Evolutionary conservation across 2,113 vertebrate genomes (phyloP), one percentile per base, ranked within the genome.

Genomic region (Petrocephalus microphthalmus): DNA sequence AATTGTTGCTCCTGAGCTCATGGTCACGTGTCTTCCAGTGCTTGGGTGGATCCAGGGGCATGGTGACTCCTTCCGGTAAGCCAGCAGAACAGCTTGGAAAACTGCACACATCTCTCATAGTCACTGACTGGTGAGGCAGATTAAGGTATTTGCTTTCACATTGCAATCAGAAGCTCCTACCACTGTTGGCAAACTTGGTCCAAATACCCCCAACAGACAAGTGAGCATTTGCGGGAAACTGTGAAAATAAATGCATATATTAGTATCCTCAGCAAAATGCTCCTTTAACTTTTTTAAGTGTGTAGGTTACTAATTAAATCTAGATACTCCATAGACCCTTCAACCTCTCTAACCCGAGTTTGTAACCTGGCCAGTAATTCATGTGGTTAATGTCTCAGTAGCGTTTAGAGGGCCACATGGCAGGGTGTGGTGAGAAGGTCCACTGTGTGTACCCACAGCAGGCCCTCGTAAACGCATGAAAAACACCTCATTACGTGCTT

Each of bases 111-210:
- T 37, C 37, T 8, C 20, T 82, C 42, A 49, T 49, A 47, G 37
- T 49, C 6, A 49, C 81, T 47, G 45, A 83, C 37, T 83, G 45
- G 7, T 22, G 81, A 83, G 37, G 45, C 81, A 83, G 47, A 13
- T 83, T 3, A 83, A 42, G 81, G 81, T 83, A 83, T 83, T 83
- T 83, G 37, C 81, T 83, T 83, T 83, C 78, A 49, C 2, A 83
- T 20, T 83, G 37, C 81, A 83, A 49, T 49, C 45, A 22, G 45
- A 45, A 83, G 81, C 81, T 49, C 49, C 81, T 10, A 22, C 2
- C 45, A 49, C 37, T 3, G 7, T 22, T 83, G 45, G 81, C 6
- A 83, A 45, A 42, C 42, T 42, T 4, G 42, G 45, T 49, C 20
- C 22, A 83, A 22, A 83, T 10, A 7, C 8, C 22, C 45, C 33